Conservation (phyloP, 2,888 invertebrate genomes). For the Agrotis exclamationis region DNA sequence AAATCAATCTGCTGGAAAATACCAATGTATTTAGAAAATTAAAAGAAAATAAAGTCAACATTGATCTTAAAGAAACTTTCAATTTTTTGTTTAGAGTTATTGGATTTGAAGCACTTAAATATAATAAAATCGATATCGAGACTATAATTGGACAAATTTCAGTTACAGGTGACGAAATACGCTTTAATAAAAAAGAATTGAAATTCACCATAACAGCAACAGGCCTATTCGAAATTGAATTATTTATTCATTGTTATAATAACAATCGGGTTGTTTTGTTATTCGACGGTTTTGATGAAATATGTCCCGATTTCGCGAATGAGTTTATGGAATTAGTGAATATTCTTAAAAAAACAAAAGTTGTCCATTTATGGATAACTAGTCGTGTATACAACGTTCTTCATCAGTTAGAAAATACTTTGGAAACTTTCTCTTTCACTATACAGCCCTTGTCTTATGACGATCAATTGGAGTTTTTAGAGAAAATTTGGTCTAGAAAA, state of each 20-base stretch:
- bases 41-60: conserved; percentile 8
- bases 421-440: conserved; percentile 54
- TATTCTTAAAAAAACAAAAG: too few relatives aligned
- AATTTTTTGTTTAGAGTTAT: conserved; percentile 31
- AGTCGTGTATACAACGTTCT: too few relatives aligned
- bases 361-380: too few relatives aligned
- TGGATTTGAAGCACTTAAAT: conserved; percentile 4
- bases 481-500: conserved; percentile 35
- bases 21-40: conserved; percentile 21
- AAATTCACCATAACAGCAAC: conserved; percentile 2
- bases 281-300: too few relatives aligned
- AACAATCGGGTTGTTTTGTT: too few relatives aligned
- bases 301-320: too few relatives aligned
- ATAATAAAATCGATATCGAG: not conserved
- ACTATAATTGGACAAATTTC: conserved; percentile 2
- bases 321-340: too few relatives aligned
- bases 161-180: conserved; percentile 2
- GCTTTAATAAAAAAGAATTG: not conserved
- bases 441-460: conserved; percentile 41
- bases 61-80: conserved; percentile 19
- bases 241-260: too few relatives aligned
- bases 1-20: conserved; percentile 52
- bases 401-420: not conserved
- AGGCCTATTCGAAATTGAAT: conserved; percentile 36
- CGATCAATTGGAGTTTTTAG: conserved; percentile 43